Evolutionary conservation across 2,888 invertebrate species (phyloP).

Genomic region (Chrysodeixis includens): DNA sequence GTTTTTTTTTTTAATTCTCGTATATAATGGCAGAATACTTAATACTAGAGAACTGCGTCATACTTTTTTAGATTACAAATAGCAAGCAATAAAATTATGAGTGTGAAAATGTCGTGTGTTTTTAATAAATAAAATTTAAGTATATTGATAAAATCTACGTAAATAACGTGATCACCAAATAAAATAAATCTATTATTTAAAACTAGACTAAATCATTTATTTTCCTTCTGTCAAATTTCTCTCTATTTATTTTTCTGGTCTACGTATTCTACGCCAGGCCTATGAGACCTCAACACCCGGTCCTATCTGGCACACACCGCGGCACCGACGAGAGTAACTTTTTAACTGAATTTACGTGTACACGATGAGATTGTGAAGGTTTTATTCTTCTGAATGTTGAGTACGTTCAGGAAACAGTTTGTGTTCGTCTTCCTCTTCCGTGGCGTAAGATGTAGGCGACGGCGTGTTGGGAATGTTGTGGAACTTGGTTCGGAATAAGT

Average conservation of each 20-base stretch:
- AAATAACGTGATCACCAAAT: too few species aligned
- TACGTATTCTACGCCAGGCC: conserved; percentile 12
- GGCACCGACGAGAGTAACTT: conserved; percentile 58
- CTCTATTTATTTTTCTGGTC: not conserved
- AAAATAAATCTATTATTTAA: too few species aligned
- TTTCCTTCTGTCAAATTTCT: not conserved
- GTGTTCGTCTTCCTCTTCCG: conserved; percentile 73
- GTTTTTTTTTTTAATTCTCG: not conserved
- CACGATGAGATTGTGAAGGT: conserved; percentile 74
- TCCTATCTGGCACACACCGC: conserved; percentile 17
- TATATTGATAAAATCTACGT: too few species aligned
- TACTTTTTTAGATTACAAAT: too few species aligned
- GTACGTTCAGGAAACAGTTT: conserved; percentile 80
- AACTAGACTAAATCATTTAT: too few species aligned
- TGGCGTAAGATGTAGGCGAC: conserved; percentile 38
- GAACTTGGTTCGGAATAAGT: too few species aligned
- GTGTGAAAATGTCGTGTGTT: too few species aligned
- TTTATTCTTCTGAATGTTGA: conserved; percentile 85
- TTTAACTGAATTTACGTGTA: conserved; percentile 69
- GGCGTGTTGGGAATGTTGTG: conserved; percentile 32
- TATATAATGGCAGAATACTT: too few species aligned
- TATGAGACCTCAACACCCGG: conserved; percentile 9
- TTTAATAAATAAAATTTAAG: too few species aligned
- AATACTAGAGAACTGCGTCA: too few species aligned
- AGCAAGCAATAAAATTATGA: too few species aligned